Evolutionary conservation across 1,140 invertebrate species (phyloP).

Genomic region (Pseudomyrmex flavicornis): DNA sequence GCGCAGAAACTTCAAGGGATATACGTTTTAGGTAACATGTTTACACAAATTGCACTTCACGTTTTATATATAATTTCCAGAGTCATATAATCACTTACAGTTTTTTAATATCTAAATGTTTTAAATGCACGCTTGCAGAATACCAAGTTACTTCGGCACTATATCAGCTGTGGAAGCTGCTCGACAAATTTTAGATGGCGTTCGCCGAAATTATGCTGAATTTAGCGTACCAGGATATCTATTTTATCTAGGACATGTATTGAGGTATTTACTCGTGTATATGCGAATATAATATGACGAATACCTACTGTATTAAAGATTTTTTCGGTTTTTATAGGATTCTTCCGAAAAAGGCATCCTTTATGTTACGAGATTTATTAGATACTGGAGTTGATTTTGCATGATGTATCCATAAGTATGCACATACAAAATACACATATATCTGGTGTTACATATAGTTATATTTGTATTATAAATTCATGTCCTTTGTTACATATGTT

Average conservation of each 20-base stretch:
- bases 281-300: neutral
- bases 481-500: no score
- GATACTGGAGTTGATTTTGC: constrained; percentile 89
- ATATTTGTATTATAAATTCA: no score
- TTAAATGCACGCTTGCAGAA: constrained; percentile 78
- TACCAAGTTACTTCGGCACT: constrained; percentile 89
- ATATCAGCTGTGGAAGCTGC: constrained; percentile 87
- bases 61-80: neutral
- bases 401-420: constrained; percentile 72
- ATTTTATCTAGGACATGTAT: constrained; percentile 86
- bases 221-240: constrained; percentile 88
- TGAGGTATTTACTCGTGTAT: constrained; percentile 79
- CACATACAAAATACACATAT: no score
- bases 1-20: constrained; percentile 85
- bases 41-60: neutral
- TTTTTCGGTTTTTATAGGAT: constrained; percentile 81
- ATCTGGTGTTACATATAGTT: no score
- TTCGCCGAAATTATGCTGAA: constrained; percentile 87
- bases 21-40: constrained; percentile 86
- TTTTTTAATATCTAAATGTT: constrained; percentile 18
- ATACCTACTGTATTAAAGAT: no score
- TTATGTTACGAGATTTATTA: constrained; percentile 87
- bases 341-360: constrained; percentile 87
- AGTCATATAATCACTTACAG: neutral
- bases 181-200: constrained; percentile 86